Percentiles rank a stretch among this genome's conserved stretches.
Evolutionary conservation across 2,113 vertebrate genomes (phyloP).

Genomic region (Mesocricetus auratus): DNA sequence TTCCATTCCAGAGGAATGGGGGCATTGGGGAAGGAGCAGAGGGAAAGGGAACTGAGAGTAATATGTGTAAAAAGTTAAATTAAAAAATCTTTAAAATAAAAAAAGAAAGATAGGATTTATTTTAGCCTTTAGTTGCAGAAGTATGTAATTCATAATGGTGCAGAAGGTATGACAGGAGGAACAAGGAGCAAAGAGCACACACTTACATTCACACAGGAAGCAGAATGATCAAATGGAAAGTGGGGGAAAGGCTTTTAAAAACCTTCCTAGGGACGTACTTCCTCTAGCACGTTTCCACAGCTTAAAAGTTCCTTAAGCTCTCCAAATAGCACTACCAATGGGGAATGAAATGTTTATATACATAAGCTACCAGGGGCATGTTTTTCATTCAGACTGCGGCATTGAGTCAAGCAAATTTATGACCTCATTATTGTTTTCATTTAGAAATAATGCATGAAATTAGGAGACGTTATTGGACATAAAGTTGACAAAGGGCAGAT

Average conservation of each 20-base stretch:
- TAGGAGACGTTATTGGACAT: background rate
- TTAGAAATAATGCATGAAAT: background rate
- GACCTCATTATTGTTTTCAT: background rate
- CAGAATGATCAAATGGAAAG: background rate
- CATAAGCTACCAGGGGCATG: background rate
- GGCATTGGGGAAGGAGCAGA: too few species aligned
- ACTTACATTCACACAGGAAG: background rate
- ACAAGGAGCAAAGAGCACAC: background rate
- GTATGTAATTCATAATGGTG: background rate
- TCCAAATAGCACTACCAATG: background rate
- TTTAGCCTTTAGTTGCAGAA: background rate
- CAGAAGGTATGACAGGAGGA: background rate
- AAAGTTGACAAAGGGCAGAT: background rate
- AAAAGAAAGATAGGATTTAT: background rate
- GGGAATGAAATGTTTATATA: background rate
- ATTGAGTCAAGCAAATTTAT: background rate
- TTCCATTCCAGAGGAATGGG: too few species aligned
- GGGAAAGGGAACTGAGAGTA: too few species aligned
- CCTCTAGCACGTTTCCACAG: background rate
- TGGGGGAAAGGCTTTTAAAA: background rate
- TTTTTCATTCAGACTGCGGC: background rate
- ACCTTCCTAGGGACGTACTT: background rate
- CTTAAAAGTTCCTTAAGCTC: background rate
- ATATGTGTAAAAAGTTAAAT: too few species aligned
- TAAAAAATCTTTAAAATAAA: too few species aligned